Base-by-base conservation (phyloP, 2,888 invertebrate genomes). In the Tyria jacobaeae region DNA sequence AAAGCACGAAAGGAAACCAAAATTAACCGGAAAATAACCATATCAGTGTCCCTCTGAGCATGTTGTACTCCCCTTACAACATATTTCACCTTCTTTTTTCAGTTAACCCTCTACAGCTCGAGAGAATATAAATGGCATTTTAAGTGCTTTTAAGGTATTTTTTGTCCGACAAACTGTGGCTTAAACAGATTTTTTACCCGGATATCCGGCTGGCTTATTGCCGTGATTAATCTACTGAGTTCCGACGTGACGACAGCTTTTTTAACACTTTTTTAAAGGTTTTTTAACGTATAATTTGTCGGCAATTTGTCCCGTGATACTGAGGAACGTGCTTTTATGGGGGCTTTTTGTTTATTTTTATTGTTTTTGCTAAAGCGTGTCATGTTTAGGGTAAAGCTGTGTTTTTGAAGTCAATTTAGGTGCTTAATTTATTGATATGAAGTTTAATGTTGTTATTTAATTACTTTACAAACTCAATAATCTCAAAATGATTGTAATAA, bases 171-270 rank as follows among this genome's bases (percentile, higher is more conserved):
- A 70, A 66, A 68, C 62, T 76, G 79, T 65, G 81, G 85, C 68
- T 56, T 82, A 85, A 89, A 88, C 89, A 89, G 88, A 88, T 89
- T 90, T 89, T 89, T 86, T 83, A 56, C 52, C 82, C 82, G 83
- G 82, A 80, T 71, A 79, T 81, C 81, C 83, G 78, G 75, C 62
- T 50, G 73, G 78, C 76, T 76, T 82, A 84, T 83, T 79, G 79
- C 76, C 71, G 80, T 82, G 86, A 86, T 87, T 87, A 87, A 87
- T 87, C 85, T 84, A 84, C 76, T 85, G 81, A 74, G 75, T 73
- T 68, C 65, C 66, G 64, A 70, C 61, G 66, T 74, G 75, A 75
- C 63, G 65, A 65, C 60, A 44, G 63, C 71, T 59, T 63, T 63
- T 63, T 63, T 63, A 59, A 63, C 55, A 51, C 58, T 27, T 63